Percentiles rank a stretch among this genome's conserved stretches.
phyloP scores from a whole-genome alignment of 2,888 invertebrate genomes.

The Eupithecia subfuscata region DNA sequence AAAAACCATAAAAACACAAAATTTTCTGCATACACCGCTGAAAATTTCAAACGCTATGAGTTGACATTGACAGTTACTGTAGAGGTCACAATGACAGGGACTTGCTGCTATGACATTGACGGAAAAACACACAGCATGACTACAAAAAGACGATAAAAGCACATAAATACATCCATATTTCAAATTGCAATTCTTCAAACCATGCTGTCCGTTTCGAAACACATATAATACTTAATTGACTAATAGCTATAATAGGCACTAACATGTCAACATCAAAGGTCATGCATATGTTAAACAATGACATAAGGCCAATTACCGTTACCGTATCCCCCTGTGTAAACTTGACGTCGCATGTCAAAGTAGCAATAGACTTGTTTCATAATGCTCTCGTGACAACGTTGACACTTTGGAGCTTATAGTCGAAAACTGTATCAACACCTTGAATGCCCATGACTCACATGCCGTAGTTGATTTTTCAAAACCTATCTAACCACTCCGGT shows the following conservation, averaged over 20 bases:
- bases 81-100: too few species aligned
- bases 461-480: neutral
- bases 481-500: neutral
- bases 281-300: constrained; percentile 46
- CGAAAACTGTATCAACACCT: neutral
- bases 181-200: too few species aligned
- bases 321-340: constrained; percentile 22
- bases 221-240: neutral
- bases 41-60: too few species aligned
- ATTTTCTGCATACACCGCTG: too few species aligned
- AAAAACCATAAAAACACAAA: too few species aligned
- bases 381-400: constrained; percentile 6
- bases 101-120: too few species aligned
- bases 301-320: constrained; percentile 41
- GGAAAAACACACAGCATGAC: too few species aligned
- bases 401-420: neutral
- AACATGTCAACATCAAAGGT: constrained; percentile 15
- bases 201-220: too few species aligned
- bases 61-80: too few species aligned
- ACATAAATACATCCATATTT: too few species aligned
- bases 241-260: neutral
- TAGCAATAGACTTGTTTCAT: constrained; percentile 16
- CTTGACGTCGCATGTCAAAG: constrained; percentile 20
- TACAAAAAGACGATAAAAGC: too few species aligned
- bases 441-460: neutral